These are phyloP conservation scores for Neolamprologus sp. DNA, from an alignment of 2,113 vertebrate genomes.

Conservation along the genomic window DNA sequence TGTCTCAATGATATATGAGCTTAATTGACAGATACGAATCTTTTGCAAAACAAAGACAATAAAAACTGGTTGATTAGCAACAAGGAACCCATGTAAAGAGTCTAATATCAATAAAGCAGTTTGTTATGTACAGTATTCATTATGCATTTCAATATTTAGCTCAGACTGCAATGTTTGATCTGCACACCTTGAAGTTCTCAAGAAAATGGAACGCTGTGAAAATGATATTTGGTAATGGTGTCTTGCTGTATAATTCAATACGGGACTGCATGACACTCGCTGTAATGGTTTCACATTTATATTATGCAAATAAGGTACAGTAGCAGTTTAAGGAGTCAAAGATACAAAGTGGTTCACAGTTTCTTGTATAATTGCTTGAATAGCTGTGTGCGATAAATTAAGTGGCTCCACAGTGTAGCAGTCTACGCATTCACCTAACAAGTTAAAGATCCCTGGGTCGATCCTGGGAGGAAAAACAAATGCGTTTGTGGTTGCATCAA, in stretches of 20 bases:
- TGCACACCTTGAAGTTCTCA: background rate
- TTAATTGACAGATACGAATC: background rate
- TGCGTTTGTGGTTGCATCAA: background rate
- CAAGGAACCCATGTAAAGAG: background rate
- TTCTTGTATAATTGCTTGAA: constrained; percentile 18
- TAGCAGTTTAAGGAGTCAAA: constrained; percentile 1
- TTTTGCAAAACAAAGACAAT: background rate
- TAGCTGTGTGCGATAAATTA: constrained; percentile 10
- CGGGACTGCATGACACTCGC: background rate
- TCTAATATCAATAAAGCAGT: background rate
- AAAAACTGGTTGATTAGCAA: background rate
- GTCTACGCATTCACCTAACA: background rate
- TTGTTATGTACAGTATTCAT: background rate
- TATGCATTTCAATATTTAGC: background rate
- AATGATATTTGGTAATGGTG: background rate
- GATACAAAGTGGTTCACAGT: background rate
- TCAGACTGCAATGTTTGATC: background rate
- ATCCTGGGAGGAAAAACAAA: background rate
- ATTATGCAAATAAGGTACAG: constrained; percentile 21
- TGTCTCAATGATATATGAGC: background rate
- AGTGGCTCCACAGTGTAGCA: background rate
- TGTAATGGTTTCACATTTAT: constrained; percentile 1
- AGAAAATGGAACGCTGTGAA: background rate
- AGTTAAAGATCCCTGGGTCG: background rate
- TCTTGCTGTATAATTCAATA: background rate